Evolutionary conservation across 2,888 invertebrate species (phyloP).

Genomic region (Calliphora vomitoria): DNA sequence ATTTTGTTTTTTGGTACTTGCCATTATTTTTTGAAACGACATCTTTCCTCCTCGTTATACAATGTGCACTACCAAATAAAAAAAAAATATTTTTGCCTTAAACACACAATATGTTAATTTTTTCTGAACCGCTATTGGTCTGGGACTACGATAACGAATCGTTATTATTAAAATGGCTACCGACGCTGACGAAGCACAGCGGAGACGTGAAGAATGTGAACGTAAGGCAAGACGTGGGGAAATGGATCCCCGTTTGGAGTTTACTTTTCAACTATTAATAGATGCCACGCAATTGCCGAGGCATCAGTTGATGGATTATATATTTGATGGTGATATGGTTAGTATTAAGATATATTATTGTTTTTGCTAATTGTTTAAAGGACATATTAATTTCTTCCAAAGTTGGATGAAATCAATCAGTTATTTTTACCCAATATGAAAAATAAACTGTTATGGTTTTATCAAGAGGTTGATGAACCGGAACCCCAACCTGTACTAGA

Average conservation of each 20-base stretch:
- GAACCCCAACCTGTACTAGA: slow-evolving; percentile 84
- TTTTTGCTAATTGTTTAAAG: background rate
- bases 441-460: slow-evolving; percentile 94
- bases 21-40: slow-evolving; percentile 51
- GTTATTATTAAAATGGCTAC: slow-evolving; percentile 75
- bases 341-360: slow-evolving; percentile 59
- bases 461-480: slow-evolving; percentile 92
- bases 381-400: slow-evolving; percentile 29
- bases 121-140: slow-evolving; percentile 63
- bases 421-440: slow-evolving; percentile 94
- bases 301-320: slow-evolving; percentile 95
- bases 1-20: slow-evolving; percentile 65
- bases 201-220: slow-evolving; percentile 95
- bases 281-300: slow-evolving; percentile 92
- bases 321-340: slow-evolving; percentile 95
- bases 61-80: slow-evolving; percentile 48
- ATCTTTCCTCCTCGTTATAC: slow-evolving; percentile 46
- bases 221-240: slow-evolving; percentile 95
- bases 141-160: slow-evolving; percentile 18
- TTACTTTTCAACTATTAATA: slow-evolving; percentile 94
- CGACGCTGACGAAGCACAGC: slow-evolving; percentile 86
- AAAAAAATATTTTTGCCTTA: slow-evolving; percentile 34
- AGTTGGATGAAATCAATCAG: slow-evolving; percentile 95
- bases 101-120: slow-evolving; percentile 58
- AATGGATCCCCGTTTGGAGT: slow-evolving; percentile 96